Conservation (phyloP, 2,888 invertebrate species). For the Mamestra brassicae region DNA sequence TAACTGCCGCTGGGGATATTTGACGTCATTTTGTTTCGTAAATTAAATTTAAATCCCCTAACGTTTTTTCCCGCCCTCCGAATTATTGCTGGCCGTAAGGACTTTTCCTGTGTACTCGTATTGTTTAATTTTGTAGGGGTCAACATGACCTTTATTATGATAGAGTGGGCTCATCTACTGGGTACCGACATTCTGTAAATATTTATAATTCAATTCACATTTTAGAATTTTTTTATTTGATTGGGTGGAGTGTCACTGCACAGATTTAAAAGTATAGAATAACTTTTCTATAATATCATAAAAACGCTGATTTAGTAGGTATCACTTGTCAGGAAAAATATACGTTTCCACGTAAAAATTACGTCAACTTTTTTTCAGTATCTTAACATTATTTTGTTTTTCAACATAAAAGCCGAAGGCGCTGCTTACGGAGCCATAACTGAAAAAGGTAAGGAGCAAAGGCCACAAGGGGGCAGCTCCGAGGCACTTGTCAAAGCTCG, state of each 20-base stretch:
- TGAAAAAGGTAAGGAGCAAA: constrained; percentile 79
- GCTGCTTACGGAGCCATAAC: constrained; percentile 81
- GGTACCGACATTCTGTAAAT: constrained; percentile 53
- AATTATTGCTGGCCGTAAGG: constrained; percentile 85
- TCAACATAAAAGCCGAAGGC: constrained; percentile 71
- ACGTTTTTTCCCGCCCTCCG: constrained; percentile 86
- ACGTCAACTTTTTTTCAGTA: constrained; percentile 36
- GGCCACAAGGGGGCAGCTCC: constrained; percentile 83
- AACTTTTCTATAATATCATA: too few species aligned
- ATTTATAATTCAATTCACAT: constrained; percentile 47
- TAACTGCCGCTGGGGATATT: constrained; percentile 85
- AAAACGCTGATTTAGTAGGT: background rate
- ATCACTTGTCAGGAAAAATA: background rate
- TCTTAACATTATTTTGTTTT: constrained; percentile 68
- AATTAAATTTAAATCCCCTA: constrained; percentile 91
- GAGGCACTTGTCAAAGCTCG: constrained; percentile 88
- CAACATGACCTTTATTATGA: constrained; percentile 71
- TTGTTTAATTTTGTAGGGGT: constrained; percentile 83
- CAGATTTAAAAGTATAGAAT: too few species aligned
- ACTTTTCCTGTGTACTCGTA: constrained; percentile 74
- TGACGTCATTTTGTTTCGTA: constrained; percentile 87
- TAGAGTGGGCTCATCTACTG: constrained; percentile 57
- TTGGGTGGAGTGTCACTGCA: background rate
- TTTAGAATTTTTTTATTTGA: constrained; percentile 16
- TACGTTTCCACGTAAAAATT: background rate